Percentiles rank a stretch among this genome's conserved stretches.
Evolutionary conservation across 2,113 vertebrate genomes (phyloP).

Genomic region (Vimba vimba): DNA sequence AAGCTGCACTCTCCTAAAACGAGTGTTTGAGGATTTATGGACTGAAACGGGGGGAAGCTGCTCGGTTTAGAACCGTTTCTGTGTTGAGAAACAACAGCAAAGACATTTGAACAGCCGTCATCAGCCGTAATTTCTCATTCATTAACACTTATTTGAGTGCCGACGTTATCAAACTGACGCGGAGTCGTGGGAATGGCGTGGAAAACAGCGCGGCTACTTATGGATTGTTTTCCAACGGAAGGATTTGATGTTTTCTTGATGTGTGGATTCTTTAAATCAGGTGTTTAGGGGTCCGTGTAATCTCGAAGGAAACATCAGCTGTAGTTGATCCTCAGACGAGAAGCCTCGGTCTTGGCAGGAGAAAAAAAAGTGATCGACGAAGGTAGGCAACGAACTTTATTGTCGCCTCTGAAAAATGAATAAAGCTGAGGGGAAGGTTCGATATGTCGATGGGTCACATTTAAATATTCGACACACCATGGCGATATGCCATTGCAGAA

Average conservation of each 20-base stretch:
- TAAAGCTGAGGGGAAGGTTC: neutral
- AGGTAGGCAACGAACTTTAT: slow-evolving; percentile 53
- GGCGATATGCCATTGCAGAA: neutral
- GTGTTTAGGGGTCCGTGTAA: slow-evolving; percentile 67
- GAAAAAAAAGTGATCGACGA: slow-evolving; percentile 49
- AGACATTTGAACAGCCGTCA: neutral
- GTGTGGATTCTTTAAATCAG: slow-evolving; percentile 56
- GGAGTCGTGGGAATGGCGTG: slow-evolving; percentile 53
- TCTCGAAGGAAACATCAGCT: slow-evolving; percentile 56
- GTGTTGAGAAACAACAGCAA: neutral
- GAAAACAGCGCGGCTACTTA: slow-evolving; percentile 59
- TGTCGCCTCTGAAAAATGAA: slow-evolving; percentile 43
- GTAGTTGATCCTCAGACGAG: slow-evolving; percentile 16
- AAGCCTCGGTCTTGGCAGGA: slow-evolving; percentile 46
- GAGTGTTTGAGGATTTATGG: slow-evolving; percentile 39
- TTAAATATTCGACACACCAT: neutral
- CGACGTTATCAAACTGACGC: slow-evolving; percentile 41
- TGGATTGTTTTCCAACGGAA: slow-evolving; percentile 64
- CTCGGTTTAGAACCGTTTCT: neutral
- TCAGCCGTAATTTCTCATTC: neutral
- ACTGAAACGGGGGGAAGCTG: slow-evolving; percentile 2
- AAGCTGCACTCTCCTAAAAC: slow-evolving; percentile 16
- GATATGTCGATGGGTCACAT: neutral
- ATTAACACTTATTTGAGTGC: slow-evolving; percentile 17
- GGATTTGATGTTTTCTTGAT: slow-evolving; percentile 55